Base-by-base conservation (phyloP, 2,113 vertebrate species). In the Ceyx melanurus region DNA sequence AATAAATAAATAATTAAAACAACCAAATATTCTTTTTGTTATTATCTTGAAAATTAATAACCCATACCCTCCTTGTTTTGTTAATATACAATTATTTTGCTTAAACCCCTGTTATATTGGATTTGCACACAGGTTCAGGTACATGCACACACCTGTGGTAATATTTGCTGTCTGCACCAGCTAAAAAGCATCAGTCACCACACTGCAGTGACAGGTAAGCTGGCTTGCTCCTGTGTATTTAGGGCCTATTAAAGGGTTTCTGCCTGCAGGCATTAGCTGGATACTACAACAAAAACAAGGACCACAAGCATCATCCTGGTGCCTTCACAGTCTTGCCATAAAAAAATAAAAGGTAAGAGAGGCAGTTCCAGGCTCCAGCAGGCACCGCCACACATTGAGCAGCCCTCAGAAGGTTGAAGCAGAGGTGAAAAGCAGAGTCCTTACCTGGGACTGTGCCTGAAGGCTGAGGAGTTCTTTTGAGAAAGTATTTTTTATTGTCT, bases 371-470 rank as follows among this genome's bases (percentile, higher is more conserved):
- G 81, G 33, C 8, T 15, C 22, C 26, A 21, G 35, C 19, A 58
- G 48, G 31, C 15, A 65, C 6, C 8, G 11, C 12, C 16, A 6
- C 3, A 9, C 3, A 3, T 3, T 20, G 14, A 79, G 33, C 5
- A 21, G 29, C 29, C 28, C 22, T 50, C 48, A 50, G 22, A 20
- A 26, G 14, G 3, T 3, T 13, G 26, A 80, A 67, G 33, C 16
- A 5, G 17, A 11, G 2, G 11, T 50, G 18, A 82, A 26, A 28
- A 85, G 21, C 2, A 3, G 18, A 68, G 54, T 13, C 48, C 82
- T 76, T 83, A 98, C 98, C 98, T 99, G 98, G 7, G 98, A 98
- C 50, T 98, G 95, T 2, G 98, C 97, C 25, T 35, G 92, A 20
- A 99, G 89, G 10, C n/a, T 84, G 28, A 43, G 16, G 9, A 76